Base-by-base conservation (phyloP, 1,140 invertebrate species). In the Thaumetopoea pityocampa region DNA sequence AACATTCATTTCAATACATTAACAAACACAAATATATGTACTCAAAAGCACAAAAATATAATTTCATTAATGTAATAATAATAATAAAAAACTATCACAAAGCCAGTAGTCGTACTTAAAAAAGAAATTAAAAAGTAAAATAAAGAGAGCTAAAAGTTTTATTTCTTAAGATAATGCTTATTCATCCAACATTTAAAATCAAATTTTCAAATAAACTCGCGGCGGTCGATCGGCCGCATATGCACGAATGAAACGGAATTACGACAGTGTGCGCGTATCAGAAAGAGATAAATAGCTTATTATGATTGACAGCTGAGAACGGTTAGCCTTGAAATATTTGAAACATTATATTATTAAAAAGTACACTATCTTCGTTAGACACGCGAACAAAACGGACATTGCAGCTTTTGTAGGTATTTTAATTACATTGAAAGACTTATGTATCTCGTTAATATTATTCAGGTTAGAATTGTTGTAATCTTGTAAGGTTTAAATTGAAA, bases 301-400 rank as follows among this genome's bases (percentile, higher is more conserved):
- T 80, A 84, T 84, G 80, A 84, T 84, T 84, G 80, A 84, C 80
- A 84, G 80, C 73, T 84, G 76, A 82, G 78, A 84, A 82, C 80
- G 79, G 80, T 81, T 80, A 80, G 73, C 80, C 80, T 84, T 84
- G 80, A 84, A 84, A 84, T 84, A 84, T 84, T 84, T 84, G 77
- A 84, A 84, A 82, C 80, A 84, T 84, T 84, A 84, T 84, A 84
- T 84, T 82, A 79, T 82, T 84, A 84, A 81, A 80, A 84, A 84
- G 80, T 81, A 84, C 80, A 84, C 80, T 84, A 84, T 81, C 72
- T 80, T 73, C 56, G 54, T 59, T 60, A 37, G 12, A 55, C 65
- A 56, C 49, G 53, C 42, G 66, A 62, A 48, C 38, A 18, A 41
- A 59, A 29, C 57, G 70, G 66, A 64, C 63, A 38, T 58, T 38